A percentile compares a stretch with the other conserved stretches of the same genome.
Evolutionary conservation across 2,888 invertebrate species (phyloP).

Genomic region (Branchellion lobata): DNA sequence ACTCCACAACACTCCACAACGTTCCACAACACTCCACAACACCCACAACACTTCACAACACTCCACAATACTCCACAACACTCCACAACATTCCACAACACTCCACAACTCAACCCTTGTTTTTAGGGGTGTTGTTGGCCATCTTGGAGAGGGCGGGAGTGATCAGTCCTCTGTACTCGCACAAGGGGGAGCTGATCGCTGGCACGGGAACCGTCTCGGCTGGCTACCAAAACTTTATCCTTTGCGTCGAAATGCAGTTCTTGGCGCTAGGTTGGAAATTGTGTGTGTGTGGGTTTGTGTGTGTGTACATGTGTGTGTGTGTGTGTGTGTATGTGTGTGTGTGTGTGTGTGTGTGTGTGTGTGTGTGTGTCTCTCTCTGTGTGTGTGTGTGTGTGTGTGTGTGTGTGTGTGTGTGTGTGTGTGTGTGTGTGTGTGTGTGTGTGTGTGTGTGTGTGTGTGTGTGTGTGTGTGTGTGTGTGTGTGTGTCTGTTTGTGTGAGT

Average conservation of each 20-base stretch:
- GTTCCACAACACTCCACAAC: too few relatives aligned
- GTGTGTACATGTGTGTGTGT: background rate
- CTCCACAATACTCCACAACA: too few relatives aligned
- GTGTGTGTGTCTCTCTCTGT: background rate
- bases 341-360: background rate
- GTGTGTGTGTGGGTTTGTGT: constrained; percentile 71
- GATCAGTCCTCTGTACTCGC: constrained; percentile 80
- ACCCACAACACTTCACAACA: too few relatives aligned
- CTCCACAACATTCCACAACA: too few relatives aligned
- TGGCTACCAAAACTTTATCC: constrained; percentile 98
- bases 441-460: background rate
- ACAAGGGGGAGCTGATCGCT: constrained; percentile 62
- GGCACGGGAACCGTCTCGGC: constrained; percentile 79
- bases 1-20: too few relatives aligned
- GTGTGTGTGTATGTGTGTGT: constrained; percentile 7
- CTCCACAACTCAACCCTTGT: too few relatives aligned
- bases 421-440: background rate
- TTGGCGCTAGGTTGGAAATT: constrained; percentile 77
- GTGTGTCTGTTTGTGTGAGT: background rate
- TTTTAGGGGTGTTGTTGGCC: constrained; percentile 94
- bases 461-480: background rate
- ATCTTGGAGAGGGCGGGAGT: constrained; percentile 93
- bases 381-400: background rate
- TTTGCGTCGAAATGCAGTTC: constrained; percentile 98
- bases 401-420: background rate